Base-by-base conservation (phyloP, 2,888 invertebrate genomes). In the Dione vanillae region DNA sequence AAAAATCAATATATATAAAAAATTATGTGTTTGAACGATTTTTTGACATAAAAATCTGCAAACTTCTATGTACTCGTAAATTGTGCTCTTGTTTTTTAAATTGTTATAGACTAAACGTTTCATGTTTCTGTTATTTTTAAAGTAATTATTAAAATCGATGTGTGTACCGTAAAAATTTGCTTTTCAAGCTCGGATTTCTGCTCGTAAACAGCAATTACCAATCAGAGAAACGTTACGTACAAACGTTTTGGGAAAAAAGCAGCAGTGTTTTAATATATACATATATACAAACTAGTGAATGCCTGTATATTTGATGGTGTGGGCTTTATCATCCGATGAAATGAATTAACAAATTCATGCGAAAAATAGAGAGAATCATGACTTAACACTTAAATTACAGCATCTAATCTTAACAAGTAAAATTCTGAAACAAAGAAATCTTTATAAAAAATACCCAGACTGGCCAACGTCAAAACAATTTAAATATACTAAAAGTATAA, bases 401-500 rank as follows among this genome's bases (percentile, higher is more conserved):
- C n/a, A n/a, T n/a, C n/a, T n/a, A n/a, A n/a, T n/a, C n/a, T n/a
- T n/a, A n/a, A n/a, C n/a, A n/a, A n/a, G n/a, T n/a, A n/a, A n/a
- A n/a, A n/a, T n/a, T n/a, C n/a, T n/a, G n/a, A n/a, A n/a, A n/a
- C 27, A 5, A 27, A 3, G 5, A 27, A 27, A 3, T 27, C 5
- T 47, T 16, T 47, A 16, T 35, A 20, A 37, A 14, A 27, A 20
- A 20, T 0, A 58, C 2, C 8, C 43, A 5, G 16, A n/a, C 9
- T 45, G 16, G 35, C 19, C 11, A 37, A 51, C 11, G 20, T 51
- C 27, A 43, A 68, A 54, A 62, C 54, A 54, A 54, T 68, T 62
- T 62, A 52, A 54, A 37, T 54, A 59, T n/a, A 37, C 52, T 47
- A 51, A 64, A 59, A 67, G 72, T 67, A 16, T 37, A 65, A 65